Conservation (phyloP, 2,113 vertebrate genomes). For the Zingel zingel region DNA sequence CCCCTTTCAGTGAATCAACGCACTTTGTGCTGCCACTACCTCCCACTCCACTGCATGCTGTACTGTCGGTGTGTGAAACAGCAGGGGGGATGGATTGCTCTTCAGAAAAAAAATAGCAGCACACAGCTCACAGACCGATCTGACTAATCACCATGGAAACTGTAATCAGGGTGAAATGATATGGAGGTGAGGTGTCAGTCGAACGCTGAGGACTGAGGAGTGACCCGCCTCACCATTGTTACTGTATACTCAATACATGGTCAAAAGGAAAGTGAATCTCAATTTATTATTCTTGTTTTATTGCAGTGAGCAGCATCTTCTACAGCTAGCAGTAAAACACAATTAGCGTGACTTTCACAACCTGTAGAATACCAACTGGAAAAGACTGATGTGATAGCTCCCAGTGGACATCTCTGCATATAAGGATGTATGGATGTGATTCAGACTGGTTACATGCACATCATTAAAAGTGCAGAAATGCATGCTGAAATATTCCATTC, state of each 20-base stretch:
- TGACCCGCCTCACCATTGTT: conserved; percentile 11
- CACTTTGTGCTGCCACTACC: conserved; percentile 22
- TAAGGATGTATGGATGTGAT: conserved; percentile 1
- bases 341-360: background rate
- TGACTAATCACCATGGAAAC: conserved; percentile 80
- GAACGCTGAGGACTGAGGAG: conserved; percentile 31
- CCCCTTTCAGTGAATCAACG: conserved; percentile 55
- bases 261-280: background rate
- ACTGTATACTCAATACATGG: background rate
- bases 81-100: conserved; percentile 43
- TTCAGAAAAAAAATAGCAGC: conserved; percentile 53
- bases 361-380: background rate
- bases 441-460: background rate
- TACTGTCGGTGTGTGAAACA: conserved; percentile 58
- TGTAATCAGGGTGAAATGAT: conserved; percentile 56
- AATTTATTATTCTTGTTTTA: background rate
- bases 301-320: background rate
- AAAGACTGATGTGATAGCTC: background rate
- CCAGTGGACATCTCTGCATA: background rate
- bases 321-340: background rate
- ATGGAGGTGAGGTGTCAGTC: conserved; percentile 50
- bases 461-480: background rate
- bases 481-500: conserved; percentile 9
- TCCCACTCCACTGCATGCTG: conserved; percentile 45
- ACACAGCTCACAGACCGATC: conserved; percentile 25